Percentiles rank a stretch among this genome's conserved stretches.
These are phyloP conservation scores for Cydia amplana DNA, from an alignment of 1,140 invertebrate species.

Conservation along the genomic window DNA sequence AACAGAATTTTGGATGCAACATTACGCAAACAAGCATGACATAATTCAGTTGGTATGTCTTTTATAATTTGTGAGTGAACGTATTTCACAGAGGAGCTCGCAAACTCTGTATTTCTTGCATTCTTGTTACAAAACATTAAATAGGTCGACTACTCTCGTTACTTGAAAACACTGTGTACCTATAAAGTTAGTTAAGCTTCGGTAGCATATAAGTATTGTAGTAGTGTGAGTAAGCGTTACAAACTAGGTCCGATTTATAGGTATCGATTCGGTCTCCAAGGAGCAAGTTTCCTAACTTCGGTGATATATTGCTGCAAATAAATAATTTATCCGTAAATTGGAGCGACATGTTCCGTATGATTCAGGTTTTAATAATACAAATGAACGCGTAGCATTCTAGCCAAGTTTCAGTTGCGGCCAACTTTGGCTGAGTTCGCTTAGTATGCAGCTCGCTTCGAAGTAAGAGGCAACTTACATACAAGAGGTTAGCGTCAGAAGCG, in stretches of 20 bases:
- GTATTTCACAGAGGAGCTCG: background rate
- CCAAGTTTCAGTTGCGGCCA: constrained; percentile 33
- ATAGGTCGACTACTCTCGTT: background rate
- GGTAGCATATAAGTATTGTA: background rate
- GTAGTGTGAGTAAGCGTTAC: constrained; percentile 16
- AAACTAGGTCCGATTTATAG: constrained; percentile 25
- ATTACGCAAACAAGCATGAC: no score
- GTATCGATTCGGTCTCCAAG: constrained; percentile 29
- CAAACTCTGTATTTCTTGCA: background rate
- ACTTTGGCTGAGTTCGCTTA: constrained; percentile 35
- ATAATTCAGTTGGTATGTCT: no score
- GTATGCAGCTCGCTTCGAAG: constrained; percentile 36
- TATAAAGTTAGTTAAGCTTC: constrained; percentile 7
- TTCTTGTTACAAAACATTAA: background rate
- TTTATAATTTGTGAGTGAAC: no score
- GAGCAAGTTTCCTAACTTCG: constrained; percentile 25
- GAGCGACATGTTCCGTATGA: constrained; percentile 11
- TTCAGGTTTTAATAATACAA: constrained; percentile 49
- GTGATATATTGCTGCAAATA: constrained; percentile 26
- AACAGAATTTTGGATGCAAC: no score
- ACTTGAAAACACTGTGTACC: constrained; percentile 10
- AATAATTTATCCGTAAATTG: constrained; percentile 32
- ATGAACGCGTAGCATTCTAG: constrained; percentile 45
- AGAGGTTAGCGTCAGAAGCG: constrained; percentile 12
- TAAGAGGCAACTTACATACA: constrained; percentile 28